These are phyloP conservation scores for Drosophila kurseongensis DNA, from an alignment of 1,140 invertebrate genomes.

Conservation along the genomic window DNA sequence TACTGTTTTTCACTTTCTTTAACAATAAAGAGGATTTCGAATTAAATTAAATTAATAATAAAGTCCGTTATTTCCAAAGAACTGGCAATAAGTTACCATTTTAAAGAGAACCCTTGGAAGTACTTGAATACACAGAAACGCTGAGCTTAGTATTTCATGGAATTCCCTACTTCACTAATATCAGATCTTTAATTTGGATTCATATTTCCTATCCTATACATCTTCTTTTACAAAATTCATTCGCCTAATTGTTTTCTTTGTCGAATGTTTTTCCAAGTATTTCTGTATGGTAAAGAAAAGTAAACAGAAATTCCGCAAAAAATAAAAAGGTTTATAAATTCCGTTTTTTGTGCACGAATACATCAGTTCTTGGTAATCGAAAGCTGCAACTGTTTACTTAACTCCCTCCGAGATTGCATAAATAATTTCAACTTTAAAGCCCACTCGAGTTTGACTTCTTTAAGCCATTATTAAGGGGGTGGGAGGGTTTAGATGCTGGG, in stretches of 20 bases:
- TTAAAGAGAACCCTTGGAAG: neutral
- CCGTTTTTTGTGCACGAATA: neutral
- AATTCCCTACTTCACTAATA: neutral
- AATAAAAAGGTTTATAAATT: slow-evolving; percentile 11
- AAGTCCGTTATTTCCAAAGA: too few species aligned
- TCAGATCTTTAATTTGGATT: slow-evolving; percentile 16
- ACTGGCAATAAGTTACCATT: too few species aligned
- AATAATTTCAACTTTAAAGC: slow-evolving; percentile 42
- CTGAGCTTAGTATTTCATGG: neutral
- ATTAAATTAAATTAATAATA: too few species aligned
- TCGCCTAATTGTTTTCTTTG: slow-evolving; percentile 23
- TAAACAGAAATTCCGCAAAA: slow-evolving; percentile 12
- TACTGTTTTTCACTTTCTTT: too few species aligned
- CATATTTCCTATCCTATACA: neutral
- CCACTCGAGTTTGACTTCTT: slow-evolving; percentile 8
- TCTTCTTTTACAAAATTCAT: neutral
- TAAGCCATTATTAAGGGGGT: slow-evolving; percentile 9
- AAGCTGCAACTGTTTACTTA: slow-evolving; percentile 31
- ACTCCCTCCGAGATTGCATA: slow-evolving; percentile 27
- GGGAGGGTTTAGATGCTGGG: neutral
- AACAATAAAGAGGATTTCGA: too few species aligned
- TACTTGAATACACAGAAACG: neutral
- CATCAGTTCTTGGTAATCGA: slow-evolving; percentile 19
- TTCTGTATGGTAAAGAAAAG: slow-evolving; percentile 26
- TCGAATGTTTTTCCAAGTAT: slow-evolving; percentile 37